Evolutionary conservation across 2,888 invertebrate genomes (phyloP).

Genomic region (Thecophora atra): DNA sequence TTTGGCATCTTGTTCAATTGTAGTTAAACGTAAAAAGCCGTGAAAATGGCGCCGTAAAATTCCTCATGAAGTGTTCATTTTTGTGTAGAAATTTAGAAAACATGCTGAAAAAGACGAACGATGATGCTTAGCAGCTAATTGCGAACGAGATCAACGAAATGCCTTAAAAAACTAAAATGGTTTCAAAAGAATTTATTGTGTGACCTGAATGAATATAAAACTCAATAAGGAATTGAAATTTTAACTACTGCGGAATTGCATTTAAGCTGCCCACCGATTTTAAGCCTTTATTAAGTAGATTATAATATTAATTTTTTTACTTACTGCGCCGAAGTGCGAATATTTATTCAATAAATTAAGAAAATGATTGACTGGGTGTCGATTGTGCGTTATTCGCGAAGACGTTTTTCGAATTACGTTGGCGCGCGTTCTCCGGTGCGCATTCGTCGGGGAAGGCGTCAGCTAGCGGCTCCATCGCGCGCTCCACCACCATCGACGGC

Average conservation of each 20-base stretch:
- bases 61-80: no score
- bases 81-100: no score
- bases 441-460: slow-evolving; percentile 68
- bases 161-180: neutral
- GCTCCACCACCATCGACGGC: slow-evolving; percentile 42
- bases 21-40: no score
- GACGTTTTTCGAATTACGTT: slow-evolving; percentile 77
- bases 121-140: no score
- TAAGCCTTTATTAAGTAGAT: neutral
- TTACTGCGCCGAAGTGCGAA: no score
- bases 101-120: no score
- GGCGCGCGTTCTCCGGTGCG: slow-evolving; percentile 74
- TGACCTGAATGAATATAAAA: neutral
- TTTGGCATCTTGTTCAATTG: no score
- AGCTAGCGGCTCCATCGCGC: slow-evolving; percentile 55
- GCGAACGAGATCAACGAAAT: no score
- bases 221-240: no score
- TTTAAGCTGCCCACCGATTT: slow-evolving; percentile 4
- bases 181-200: neutral
- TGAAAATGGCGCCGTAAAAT: no score
- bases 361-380: slow-evolving; percentile 82
- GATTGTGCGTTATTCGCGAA: slow-evolving; percentile 76
- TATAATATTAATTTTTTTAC: neutral
- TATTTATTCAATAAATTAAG: neutral
- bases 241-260: neutral